Evolutionary conservation across 1,140 invertebrate genomes (phyloP), one percentile per base, ranked within the genome.

Genomic region (Ptiloglossa arizonensis): DNA sequence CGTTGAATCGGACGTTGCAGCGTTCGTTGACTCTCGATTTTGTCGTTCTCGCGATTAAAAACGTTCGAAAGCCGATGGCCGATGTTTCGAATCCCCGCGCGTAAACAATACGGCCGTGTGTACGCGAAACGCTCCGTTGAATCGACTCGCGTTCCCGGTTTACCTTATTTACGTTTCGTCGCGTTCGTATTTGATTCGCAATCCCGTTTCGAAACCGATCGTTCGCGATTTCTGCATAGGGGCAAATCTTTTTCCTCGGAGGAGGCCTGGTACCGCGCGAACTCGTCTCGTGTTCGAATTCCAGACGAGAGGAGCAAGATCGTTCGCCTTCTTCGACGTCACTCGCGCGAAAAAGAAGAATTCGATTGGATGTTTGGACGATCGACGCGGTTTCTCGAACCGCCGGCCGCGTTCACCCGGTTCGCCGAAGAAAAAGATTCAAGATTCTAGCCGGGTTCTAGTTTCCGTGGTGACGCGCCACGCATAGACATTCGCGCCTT

Each of bases 401-500:
- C 46, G 35, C 46, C 54, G 66, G 54, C 38, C 35, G 19, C 52
- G 32, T 29, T 46, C 9, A 19, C 27, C 22, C 50, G 62, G 11
- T 19, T 57, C 60, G 11, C 9, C 27, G 46, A 32, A 32, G 38
- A 60, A 71, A 80, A 68, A 70, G 57, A 68, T 83, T 83, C 59
- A 24, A 62, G 70, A 83, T 79, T 79, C 82, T 71, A 76, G 32
- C 56, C 52, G 78, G 79, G 78, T 82, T 86, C 75, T 79, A 79
- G 75, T 84, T 86, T 77, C 75, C 68, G 57, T 57, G 63, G 57
- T 62, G 50, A 87, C 82, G 84, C 82, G 87, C 72, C 80, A 66
- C 81, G 87, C 82, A 89, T 87, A 86, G 83, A 83, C 75, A 54
- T 84, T 84, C 72, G 57, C 63, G 72, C 63, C 68, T 84, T 80